Evolutionary conservation across 2,797 vertebrate species (phyloP).

Genomic region (Microcaecilia unicolor): DNA sequence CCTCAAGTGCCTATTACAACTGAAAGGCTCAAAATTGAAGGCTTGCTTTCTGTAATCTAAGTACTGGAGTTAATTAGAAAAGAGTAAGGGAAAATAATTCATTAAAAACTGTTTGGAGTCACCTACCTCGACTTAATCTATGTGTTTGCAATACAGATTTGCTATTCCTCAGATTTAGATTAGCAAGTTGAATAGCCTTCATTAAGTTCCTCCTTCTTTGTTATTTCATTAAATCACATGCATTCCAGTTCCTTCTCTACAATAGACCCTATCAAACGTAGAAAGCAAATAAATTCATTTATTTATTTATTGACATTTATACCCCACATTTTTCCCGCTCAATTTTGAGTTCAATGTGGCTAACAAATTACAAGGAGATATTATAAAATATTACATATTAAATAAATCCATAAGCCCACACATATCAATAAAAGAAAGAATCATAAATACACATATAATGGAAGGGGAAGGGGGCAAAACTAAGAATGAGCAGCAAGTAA

Average conservation of each 20-base stretch:
- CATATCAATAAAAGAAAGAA: no score
- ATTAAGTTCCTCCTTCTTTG: constrained; percentile 21
- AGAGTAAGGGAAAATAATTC: constrained; percentile 26
- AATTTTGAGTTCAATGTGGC: no score
- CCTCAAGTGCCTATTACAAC: constrained; percentile 44
- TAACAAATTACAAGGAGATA: no score
- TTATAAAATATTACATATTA: no score
- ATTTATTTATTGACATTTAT: no score
- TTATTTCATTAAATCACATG: constrained; percentile 2
- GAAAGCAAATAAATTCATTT: constrained; percentile 15
- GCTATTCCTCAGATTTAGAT: constrained; percentile 29
- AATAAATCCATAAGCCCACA: no score
- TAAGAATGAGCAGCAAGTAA: no score
- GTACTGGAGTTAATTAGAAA: constrained; percentile 49
- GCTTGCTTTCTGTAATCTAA: constrained; percentile 20
- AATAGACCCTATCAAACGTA: constrained; percentile 27
- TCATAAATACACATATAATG: no score
- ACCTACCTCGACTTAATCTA: constrained; percentile 26
- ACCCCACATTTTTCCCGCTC: no score
- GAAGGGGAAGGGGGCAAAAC: no score
- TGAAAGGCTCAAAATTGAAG: constrained; percentile 22
- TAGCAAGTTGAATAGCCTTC: constrained; percentile 26
- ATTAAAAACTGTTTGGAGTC: constrained; percentile 37
- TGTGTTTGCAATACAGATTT: constrained; percentile 28
- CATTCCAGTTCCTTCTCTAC: constrained; percentile 14